Percentiles rank a stretch among this genome's conserved stretches.
Conservation (phyloP, 1,140 invertebrate species). For the Aricia agestis region DNA sequence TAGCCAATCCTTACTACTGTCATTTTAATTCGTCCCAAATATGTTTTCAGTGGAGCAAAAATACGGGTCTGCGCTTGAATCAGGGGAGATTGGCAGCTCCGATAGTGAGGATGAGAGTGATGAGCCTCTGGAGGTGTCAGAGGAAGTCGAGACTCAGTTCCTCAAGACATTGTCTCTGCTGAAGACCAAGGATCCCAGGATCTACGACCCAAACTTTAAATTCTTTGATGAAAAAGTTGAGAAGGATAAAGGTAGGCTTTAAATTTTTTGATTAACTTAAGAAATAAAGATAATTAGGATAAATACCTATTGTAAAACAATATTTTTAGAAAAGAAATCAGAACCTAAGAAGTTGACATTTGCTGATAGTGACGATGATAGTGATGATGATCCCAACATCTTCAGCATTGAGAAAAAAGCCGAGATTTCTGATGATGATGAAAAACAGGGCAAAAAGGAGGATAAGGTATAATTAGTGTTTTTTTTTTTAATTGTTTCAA, state of each 20-base stretch:
- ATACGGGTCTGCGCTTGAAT: constrained; percentile 48
- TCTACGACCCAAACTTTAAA: constrained; percentile 86
- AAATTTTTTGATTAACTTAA: too few species aligned
- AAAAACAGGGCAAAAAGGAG: constrained; percentile 20
- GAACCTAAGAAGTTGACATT: constrained; percentile 58
- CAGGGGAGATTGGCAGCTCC: constrained; percentile 40
- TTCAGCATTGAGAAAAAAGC: constrained; percentile 67
- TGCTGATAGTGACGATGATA: constrained; percentile 61
- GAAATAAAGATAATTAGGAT: too few species aligned
- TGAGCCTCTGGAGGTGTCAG: constrained; percentile 51
- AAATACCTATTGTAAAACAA: background rate
- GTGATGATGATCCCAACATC: constrained; percentile 48
- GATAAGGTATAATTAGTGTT: constrained; percentile 21
- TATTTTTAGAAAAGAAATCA: constrained; percentile 42
- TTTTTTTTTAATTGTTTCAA: too few species aligned
- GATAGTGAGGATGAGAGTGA: constrained; percentile 68
- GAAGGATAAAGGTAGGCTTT: constrained; percentile 47
- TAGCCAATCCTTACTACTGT: too few species aligned
- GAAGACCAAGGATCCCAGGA: constrained; percentile 92
- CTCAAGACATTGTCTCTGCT: constrained; percentile 89
- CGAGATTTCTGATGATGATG: constrained; percentile 31
- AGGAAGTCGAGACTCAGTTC: constrained; percentile 89
- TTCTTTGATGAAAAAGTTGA: constrained; percentile 82
- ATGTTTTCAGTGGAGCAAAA: constrained; percentile 63
- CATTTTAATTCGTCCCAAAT: too few species aligned